Percentiles rank a stretch among this genome's conserved stretches.
Evolutionary conservation across 2,888 invertebrate genomes (phyloP).

Genomic region (Drosophila mimetica): DNA sequence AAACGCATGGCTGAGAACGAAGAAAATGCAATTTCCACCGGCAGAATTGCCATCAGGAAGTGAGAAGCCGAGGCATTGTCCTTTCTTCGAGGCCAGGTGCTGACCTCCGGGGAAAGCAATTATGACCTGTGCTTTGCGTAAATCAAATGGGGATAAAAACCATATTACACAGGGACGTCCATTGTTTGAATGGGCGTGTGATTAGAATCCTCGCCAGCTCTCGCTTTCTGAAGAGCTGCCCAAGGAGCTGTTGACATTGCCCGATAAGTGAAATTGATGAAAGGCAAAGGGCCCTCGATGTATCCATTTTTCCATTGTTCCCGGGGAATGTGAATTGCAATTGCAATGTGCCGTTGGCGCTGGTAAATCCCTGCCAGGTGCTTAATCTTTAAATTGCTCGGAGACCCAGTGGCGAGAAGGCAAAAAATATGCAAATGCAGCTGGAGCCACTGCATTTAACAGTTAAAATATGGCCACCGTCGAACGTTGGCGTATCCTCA

Average conservation of each 20-base stretch:
- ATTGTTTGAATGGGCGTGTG: constrained; percentile 9
- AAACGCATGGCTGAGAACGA: constrained; percentile 52
- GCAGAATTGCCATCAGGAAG: neutral
- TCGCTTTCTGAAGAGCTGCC: constrained; percentile 9
- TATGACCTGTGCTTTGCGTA: constrained; percentile 51
- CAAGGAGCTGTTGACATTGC: constrained; percentile 33
- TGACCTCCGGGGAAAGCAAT: constrained; percentile 62
- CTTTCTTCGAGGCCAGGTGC: constrained; percentile 43
- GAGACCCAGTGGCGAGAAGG: constrained; percentile 42
- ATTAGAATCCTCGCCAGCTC: constrained; percentile 20
- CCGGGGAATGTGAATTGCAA: constrained; percentile 28
- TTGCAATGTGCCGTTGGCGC: constrained; percentile 61
- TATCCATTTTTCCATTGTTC: neutral
- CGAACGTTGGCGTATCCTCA: constrained; percentile 57
- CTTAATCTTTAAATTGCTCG: constrained; percentile 71
- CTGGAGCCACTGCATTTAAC: constrained; percentile 57
- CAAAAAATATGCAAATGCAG: constrained; percentile 69
- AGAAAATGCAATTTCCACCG: constrained; percentile 59
- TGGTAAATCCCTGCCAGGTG: constrained; percentile 53
- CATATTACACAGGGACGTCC: constrained; percentile 33
- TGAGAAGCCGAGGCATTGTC: constrained; percentile 11
- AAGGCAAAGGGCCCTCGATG: neutral
- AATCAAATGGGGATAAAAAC: constrained; percentile 52
- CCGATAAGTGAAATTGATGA: constrained; percentile 65
- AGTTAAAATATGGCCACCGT: constrained; percentile 74